Conservation (phyloP, 2,797 vertebrate species). For the Steatocranus sp. region DNA sequence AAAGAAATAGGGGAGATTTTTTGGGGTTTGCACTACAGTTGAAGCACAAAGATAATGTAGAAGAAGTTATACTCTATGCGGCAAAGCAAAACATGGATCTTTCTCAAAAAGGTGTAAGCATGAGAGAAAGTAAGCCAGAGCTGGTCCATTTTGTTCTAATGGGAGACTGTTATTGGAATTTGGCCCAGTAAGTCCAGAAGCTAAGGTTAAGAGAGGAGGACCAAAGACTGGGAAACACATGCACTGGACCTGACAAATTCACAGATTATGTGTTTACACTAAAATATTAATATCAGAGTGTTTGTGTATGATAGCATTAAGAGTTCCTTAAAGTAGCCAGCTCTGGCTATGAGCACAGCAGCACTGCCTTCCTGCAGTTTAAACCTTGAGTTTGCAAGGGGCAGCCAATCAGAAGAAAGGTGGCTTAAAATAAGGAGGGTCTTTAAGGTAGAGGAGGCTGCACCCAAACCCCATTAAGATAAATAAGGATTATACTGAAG, state of each 20-base stretch:
- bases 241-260: slow-evolving; percentile 13
- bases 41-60: slow-evolving; percentile 33
- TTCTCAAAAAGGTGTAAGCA: slow-evolving; percentile 20
- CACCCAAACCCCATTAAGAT: background rate
- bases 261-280: background rate
- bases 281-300: slow-evolving; percentile 13
- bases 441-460: background rate
- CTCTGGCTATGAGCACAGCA: background rate
- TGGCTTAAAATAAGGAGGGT: background rate
- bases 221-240: slow-evolving; percentile 2
- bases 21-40: slow-evolving; percentile 5
- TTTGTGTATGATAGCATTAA: slow-evolving; percentile 31
- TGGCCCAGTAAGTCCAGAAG: slow-evolving; percentile 23
- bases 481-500: background rate
- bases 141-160: slow-evolving; percentile 41
- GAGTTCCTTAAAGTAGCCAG: slow-evolving; percentile 14
- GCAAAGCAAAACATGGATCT: slow-evolving; percentile 32
- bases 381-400: background rate
- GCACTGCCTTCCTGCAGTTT: background rate
- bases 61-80: slow-evolving; percentile 15
- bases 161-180: slow-evolving; percentile 38
- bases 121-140: slow-evolving; percentile 3
- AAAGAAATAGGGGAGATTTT: background rate
- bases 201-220: slow-evolving; percentile 10
- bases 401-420: background rate